Percentiles rank a stretch among this genome's conserved stretches.
Evolutionary conservation across 2,797 vertebrate genomes (phyloP).

Genomic region (Leuciscus waleckii): DNA sequence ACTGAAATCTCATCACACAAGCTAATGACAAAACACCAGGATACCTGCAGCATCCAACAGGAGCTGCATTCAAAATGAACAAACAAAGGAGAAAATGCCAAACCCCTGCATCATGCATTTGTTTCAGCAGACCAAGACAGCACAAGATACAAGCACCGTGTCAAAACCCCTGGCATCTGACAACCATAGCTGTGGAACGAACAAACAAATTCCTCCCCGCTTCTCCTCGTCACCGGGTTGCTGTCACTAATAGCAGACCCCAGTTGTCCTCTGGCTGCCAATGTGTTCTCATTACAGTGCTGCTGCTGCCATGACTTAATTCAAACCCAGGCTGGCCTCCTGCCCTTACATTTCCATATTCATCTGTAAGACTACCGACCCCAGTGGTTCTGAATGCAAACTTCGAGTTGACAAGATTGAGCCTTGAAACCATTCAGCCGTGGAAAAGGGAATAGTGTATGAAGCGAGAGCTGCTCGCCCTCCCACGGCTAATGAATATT

Average conservation of each 20-base stretch:
- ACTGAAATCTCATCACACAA: slow-evolving; percentile 22
- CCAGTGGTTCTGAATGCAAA: slow-evolving; percentile 39
- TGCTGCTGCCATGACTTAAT: slow-evolving; percentile 23
- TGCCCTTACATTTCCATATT: slow-evolving; percentile 47
- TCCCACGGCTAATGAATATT: slow-evolving; percentile 26
- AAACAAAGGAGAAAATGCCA: neutral
- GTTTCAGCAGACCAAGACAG: slow-evolving; percentile 14
- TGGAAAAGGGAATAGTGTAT: slow-evolving; percentile 30
- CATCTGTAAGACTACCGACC: slow-evolving; percentile 41
- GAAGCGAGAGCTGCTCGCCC: neutral
- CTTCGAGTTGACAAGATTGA: slow-evolving; percentile 58
- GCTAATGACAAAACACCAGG: slow-evolving; percentile 24
- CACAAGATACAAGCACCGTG: neutral
- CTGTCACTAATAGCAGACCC: neutral
- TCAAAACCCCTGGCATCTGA: slow-evolving; percentile 30
- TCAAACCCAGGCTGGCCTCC: slow-evolving; percentile 1
- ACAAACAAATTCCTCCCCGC: neutral
- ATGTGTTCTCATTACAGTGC: slow-evolving; percentile 16
- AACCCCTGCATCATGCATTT: neutral
- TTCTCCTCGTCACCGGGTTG: neutral
- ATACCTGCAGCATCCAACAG: neutral
- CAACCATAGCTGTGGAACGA: neutral
- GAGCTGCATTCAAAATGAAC: slow-evolving; percentile 2
- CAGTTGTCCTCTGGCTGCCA: slow-evolving; percentile 2
- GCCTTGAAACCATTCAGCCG: slow-evolving; percentile 44